Evolutionary conservation across 2,888 invertebrate genomes (phyloP), one percentile per base, ranked within the genome.

Genomic region (Drosophila dives): DNA sequence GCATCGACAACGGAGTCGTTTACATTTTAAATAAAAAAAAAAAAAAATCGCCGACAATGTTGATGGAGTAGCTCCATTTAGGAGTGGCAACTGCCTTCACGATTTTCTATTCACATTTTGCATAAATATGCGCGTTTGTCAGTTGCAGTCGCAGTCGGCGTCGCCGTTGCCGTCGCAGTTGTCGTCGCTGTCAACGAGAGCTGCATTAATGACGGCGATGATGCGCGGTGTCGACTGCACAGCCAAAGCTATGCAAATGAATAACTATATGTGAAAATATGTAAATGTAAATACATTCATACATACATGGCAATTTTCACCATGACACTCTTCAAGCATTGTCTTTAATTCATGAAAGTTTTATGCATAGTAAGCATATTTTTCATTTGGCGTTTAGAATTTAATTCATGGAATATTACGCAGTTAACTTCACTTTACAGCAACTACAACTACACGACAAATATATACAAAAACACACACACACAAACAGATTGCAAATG

Each of bases 21-120:
- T 73, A 68, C 76, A 61, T 60, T 69, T 63, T 48, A 63, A 59
- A 61, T 49, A 58, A 61, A 62, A 59, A 68, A 12, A 62, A 59
- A 68, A 12, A 15, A 45, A 12, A 20, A 23, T 61, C 48, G 7
- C 58, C 76, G 61, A 64, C 36, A 55, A 51, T 54, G 64, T 70
- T 87, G 85, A 82, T 77, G 81, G 84, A 80, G 80, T 80, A 67
- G 85, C 79, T 72, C 71, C 68, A 68, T 79, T 86, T 82, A 73
- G 72, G 83, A 73, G 83, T 77, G 72, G 83, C 70, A 72, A 75
- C 71, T 73, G 85, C 69, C 80, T 82, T 69, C 86, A 83, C 86
- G 88, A 87, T 87, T 87, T 85, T 80, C 86, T 75, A 80, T 84
- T 84, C 26, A 23, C 73, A 72, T 76, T 87, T 85, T 86, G 65